A percentile compares a stretch with the other conserved stretches of the same genome.
Conservation (phyloP, 2,888 invertebrate genomes). For the Mylabris sibirica region DNA sequence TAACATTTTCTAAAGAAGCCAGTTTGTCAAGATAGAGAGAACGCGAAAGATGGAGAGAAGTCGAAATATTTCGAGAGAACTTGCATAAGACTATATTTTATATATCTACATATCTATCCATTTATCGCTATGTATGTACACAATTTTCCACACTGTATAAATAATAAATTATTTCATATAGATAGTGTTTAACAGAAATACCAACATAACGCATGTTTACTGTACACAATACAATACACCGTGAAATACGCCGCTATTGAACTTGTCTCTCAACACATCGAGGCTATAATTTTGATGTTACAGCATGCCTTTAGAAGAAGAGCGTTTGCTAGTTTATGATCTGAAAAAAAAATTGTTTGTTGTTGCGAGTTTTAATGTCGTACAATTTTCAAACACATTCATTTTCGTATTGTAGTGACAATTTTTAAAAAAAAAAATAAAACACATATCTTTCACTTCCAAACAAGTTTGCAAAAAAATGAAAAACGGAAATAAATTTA, state of each 20-base stretch:
- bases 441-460: too few relatives aligned
- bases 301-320: background rate
- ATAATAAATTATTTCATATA: background rate
- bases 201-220: background rate
- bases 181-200: background rate
- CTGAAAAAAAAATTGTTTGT: slow-evolving; percentile 8
- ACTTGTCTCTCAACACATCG: slow-evolving; percentile 24
- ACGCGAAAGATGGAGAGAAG: slow-evolving; percentile 39
- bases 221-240: slow-evolving; percentile 7
- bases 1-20: slow-evolving; percentile 63
- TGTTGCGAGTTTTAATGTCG: slow-evolving; percentile 4
- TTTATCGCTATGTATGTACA: background rate
- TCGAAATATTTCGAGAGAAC: slow-evolving; percentile 57
- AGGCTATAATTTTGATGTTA: background rate
- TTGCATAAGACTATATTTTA: slow-evolving; percentile 22
- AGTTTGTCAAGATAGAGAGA: slow-evolving; percentile 48
- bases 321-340: slow-evolving; percentile 1
- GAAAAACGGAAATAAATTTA: too few relatives aligned
- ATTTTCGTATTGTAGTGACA: background rate
- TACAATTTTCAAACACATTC: background rate
- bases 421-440: too few relatives aligned
- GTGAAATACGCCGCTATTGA: slow-evolving; percentile 24
- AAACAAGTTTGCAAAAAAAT: too few relatives aligned
- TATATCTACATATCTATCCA: background rate
- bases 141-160: background rate